Evolutionary conservation across 2,113 vertebrate species (phyloP), one percentile per base, ranked within the genome.

Genomic region (Myrmophylax atrothorax): DNA sequence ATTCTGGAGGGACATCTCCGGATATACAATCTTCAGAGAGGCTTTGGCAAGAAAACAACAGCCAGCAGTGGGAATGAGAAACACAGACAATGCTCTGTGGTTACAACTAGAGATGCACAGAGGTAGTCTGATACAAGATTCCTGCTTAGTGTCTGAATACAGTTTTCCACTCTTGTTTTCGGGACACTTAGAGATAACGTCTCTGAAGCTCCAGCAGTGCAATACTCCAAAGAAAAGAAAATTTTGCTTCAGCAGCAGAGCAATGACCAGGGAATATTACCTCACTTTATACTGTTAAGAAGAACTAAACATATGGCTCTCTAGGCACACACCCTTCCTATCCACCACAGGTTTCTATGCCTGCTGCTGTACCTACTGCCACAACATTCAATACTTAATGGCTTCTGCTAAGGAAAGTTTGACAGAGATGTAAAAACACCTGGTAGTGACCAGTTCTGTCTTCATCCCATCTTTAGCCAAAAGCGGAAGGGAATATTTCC

Each of bases 21-120:
- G 33, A 93, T 44, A 80, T 35, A 56, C 50, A 37, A 42, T 66
- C 53, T 66, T 84, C 63, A 90, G 74, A 79, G 50, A 83, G 75
- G n/a, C n/a, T 86, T 46, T 94, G 75, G 70, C 85, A 95, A 86
- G 70, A 63, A 88, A 91, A 80, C 59, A 87, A 64, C 22, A 85
- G 77, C 55, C 58, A 83, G 67, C 78, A 94, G 78, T 19, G 56
- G 53, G 74, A 96, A 85, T 37, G 37, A 85, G 63, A 76, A 85
- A 83, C 33, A 75, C 13, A 67, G 53, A 52, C 49, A 52, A 60
- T 14, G 37, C 16, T 68, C 58, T 59, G 58, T 49, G 56, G 24
- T 75, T 75, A 64, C 52, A 91, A 18, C 22, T 63, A 28, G 1
- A 90, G 68, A 83, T 23, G 47, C 44, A 50, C 35, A 67, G 50